Evolutionary conservation across 2,888 invertebrate genomes (phyloP), one percentile per base, ranked within the genome.

Genomic region (Chrysomela aeneicollis): DNA sequence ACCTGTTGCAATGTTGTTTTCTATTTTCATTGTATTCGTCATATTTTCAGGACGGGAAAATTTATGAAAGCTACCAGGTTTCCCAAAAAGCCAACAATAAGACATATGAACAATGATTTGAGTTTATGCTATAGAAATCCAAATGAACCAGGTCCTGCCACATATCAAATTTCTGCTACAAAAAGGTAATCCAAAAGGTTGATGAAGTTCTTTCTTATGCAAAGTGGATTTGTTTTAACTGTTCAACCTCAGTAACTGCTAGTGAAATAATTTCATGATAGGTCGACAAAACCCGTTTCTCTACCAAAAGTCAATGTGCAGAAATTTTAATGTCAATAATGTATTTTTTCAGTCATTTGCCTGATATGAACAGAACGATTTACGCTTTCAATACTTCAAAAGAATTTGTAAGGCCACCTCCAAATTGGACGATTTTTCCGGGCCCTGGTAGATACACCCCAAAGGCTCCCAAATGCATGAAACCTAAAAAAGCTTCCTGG

Each of bases 111-210:
- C 46, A 82, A 83, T 2, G 85, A 88, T 70, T 63, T 85, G 12
- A 78, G 84, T 1, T 81, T 86, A 78, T 85, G 86, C 71, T 78
- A 83, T 22, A 83, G 82, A 50, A 81, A 83, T 54, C 83, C 86
- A 0, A 72, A 79, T 0, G 84, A 85, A 0, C 89, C 89, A 0
- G 85, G 87, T 0, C 87, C 89, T 0, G 84, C 84, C 0, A 74
- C 80, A 59, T 86, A 87, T 67, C 67, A 75, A 53, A 19, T 73
- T 53, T 50, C 49, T 47, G 50, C 10, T 21, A 18, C 59, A 35
- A 37, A 22, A 8, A 62, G 59, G n/a, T 62, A 57, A 32, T 57
- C 26, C n/a, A n/a, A n/a, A n/a, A n/a, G n/a, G n/a, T n/a, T n/a
- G n/a, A n/a, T n/a, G n/a, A n/a, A n/a, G n/a, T n/a, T n/a, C n/a